Percentiles rank a stretch among this genome's conserved stretches.
Evolutionary conservation across 1,140 invertebrate species (phyloP).

Genomic region (Zeugodacus cucurbitae): DNA sequence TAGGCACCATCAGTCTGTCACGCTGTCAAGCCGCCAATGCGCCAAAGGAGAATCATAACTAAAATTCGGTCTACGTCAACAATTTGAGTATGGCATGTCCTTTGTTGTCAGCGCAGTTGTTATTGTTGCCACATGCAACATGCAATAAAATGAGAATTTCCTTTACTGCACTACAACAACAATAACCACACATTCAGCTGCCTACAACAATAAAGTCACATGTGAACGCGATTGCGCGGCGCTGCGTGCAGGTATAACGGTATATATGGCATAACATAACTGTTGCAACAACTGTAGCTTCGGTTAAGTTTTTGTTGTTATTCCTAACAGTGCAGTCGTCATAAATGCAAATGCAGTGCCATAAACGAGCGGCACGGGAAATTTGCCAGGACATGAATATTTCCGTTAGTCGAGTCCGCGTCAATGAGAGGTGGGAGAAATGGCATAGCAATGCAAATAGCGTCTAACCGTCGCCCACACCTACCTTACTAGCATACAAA

Average conservation of each 20-base stretch:
- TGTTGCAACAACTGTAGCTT: neutral
- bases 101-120: neutral
- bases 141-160: constrained; percentile 2
- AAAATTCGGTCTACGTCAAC: neutral
- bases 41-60: neutral
- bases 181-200: neutral
- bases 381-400: constrained; percentile 45
- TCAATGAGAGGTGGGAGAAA: neutral
- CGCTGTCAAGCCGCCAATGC: neutral
- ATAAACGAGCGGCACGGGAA: constrained; percentile 43
- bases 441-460: neutral
- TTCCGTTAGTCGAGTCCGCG: constrained; percentile 27
- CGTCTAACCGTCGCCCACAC: neutral
- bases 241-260: neutral
- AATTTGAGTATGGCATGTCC: neutral
- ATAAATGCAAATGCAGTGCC: constrained; percentile 38
- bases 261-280: neutral
- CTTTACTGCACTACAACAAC: neutral
- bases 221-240: neutral
- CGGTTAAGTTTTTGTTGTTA: neutral
- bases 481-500: neutral
- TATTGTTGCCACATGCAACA: constrained; percentile 1
- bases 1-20: neutral
- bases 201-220: neutral
- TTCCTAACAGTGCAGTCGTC: neutral